Percentiles rank a stretch among this genome's conserved stretches.
Conservation (phyloP, 2,113 vertebrate genomes). For the Balaeniceps rex region DNA sequence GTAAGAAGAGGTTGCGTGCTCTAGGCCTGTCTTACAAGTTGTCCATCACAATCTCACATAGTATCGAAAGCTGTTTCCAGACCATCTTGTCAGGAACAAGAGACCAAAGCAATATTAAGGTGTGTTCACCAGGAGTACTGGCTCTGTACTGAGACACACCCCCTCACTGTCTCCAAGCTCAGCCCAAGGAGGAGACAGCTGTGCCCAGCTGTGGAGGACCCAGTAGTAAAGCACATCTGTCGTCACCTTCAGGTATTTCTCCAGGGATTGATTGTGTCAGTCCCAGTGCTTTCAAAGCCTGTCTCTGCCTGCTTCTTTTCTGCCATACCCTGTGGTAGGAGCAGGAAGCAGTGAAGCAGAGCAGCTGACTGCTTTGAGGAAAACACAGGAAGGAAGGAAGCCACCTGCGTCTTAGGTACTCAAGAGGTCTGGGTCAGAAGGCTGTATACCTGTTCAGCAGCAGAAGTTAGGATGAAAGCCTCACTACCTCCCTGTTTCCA, state of each 20-base stretch:
- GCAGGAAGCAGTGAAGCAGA: not conserved
- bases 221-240: not conserved
- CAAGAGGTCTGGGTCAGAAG: not conserved
- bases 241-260: not conserved
- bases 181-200: not conserved
- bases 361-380: not conserved
- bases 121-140: not conserved
- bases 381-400: not conserved
- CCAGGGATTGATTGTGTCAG: not conserved
- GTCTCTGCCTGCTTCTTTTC: not conserved
- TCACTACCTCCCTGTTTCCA: not conserved
- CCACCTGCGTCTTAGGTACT: not conserved
- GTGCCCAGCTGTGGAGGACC: not conserved
- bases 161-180: not conserved
- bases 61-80: not conserved
- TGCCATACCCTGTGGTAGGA: no score
- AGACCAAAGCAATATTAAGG: not conserved
- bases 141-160: not conserved
- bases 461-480: not conserved
- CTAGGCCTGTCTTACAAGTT: not conserved
- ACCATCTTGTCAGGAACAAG: not conserved
- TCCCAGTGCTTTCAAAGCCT: not conserved
- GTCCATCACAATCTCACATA: rapidly evolving
- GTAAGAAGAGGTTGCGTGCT: not conserved
- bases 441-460: not conserved